Percentiles rank a stretch among this genome's conserved stretches.
Evolutionary conservation across 2,888 invertebrate genomes (phyloP).

Genomic region (Callyntrura sp.): DNA sequence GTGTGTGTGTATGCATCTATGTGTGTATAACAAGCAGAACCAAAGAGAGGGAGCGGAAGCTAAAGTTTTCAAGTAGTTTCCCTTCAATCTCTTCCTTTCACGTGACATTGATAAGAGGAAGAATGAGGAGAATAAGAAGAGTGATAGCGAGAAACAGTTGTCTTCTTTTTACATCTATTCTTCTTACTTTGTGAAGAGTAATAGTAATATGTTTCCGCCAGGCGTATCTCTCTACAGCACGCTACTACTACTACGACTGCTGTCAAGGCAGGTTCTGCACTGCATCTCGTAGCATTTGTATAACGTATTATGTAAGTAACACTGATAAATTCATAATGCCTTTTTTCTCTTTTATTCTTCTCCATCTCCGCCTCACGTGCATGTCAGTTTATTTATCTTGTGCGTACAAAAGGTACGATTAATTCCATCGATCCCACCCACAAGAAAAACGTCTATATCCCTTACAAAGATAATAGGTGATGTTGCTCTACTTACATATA

Average conservation of each 20-base stretch:
- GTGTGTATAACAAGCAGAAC: not conserved
- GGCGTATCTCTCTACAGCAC: not conserved
- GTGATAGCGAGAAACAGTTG: conserved; percentile 42
- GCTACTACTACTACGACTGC: not conserved
- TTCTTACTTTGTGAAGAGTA: conserved; percentile 24
- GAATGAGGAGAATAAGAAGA: conserved; percentile 54
- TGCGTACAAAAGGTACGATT: no score
- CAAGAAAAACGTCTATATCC: no score
- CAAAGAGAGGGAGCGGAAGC: conserved; percentile 47
- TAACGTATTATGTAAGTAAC: conserved; percentile 56
- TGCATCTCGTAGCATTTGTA: conserved; percentile 55
- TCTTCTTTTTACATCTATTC: conserved; percentile 59
- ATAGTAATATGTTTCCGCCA: not conserved
- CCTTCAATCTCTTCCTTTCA: conserved; percentile 70
- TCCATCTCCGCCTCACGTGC: no score
- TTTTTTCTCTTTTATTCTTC: conserved; percentile 24
- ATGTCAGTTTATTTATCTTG: not conserved
- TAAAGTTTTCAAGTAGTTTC: conserved; percentile 73
- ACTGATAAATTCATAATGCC: conserved; percentile 65
- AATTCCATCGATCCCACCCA: no score
- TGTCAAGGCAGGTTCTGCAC: no score
- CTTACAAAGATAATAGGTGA: not conserved
- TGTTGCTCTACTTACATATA: not conserved
- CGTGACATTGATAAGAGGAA: conserved; percentile 72
- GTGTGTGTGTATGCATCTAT: no score